Conservation (phyloP, 2,888 invertebrate species). For the Aphidius colemani region DNA sequence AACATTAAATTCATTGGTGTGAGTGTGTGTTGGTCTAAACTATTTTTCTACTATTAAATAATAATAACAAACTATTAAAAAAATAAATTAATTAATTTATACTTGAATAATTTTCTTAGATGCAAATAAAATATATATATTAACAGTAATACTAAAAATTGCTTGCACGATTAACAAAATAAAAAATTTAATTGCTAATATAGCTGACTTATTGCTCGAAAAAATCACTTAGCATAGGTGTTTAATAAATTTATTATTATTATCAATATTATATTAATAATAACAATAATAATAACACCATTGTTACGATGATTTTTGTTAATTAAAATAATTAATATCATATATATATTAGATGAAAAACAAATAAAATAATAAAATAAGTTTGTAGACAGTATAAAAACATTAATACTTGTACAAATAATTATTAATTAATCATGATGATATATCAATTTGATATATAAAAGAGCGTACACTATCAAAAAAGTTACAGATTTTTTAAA, state of each 20-base stretch:
- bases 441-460: no score
- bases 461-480: no score
- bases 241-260: constrained; percentile 17
- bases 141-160: background rate
- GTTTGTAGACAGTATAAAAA: constrained; percentile 18
- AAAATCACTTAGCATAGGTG: constrained; percentile 32
- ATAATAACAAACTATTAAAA: background rate
- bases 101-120: no score
- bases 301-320: constrained; percentile 29
- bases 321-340: background rate
- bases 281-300: constrained; percentile 23
- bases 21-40: no score
- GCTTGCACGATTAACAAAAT: background rate
- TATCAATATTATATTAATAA: background rate
- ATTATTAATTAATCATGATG: no score
- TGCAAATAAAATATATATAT: background rate
- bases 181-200: background rate
- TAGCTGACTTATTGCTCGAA: background rate
- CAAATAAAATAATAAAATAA: constrained; percentile 15
- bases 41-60: background rate
- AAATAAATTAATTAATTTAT: no score
- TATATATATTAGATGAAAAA: constrained; percentile 5
- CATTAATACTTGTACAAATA: constrained; percentile 1
- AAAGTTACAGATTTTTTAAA: background rate
- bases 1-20: background rate